Evolutionary conservation across 2,888 invertebrate species (phyloP), one percentile per base, ranked within the genome.

Genomic region (Polydrusus cervinus): DNA sequence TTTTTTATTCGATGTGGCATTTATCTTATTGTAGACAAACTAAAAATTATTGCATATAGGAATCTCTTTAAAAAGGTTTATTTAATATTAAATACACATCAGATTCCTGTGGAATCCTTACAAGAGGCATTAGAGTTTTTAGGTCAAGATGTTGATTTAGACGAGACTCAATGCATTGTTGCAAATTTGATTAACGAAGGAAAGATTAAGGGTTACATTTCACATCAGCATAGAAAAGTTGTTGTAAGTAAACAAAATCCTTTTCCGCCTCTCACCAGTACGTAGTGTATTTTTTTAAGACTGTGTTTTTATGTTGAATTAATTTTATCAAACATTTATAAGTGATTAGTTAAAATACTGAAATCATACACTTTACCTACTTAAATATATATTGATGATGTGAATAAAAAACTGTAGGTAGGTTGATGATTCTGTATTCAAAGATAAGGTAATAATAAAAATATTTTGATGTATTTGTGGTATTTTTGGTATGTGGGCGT

Each of bases 1-100:
- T 98, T 98, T 87, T 97, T 99, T 82, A 98, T 99, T 71, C 94
- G 93, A 82, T 97, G 95, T 82, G 99, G 99, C n/a, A 97, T 99
- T 81, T 99, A 97, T 88, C 89, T 99, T 68, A 96, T 99, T 83
- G 93, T 99, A 16, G 99, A 99, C 85, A 98, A 98, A 86, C 89
- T 99, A 10, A 97, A 97, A 87, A 94, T 97, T 71, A 95, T 97
- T 76, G 97, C 98, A 0, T 98, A 97, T 85, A 91, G 99, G 78
- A 99, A 98, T 89, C 90, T 99, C 71, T 98, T 99, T 86, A 95
- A 97, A 83, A 97, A 95, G 90, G 97, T 94, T 87, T 95, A 94
- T 86, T 84, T 93, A 62, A 91, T 92, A 38, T 89, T 93, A 78
- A 92, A 93, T 80, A 92, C 92, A 0, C 96, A 97, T 89, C 97